phyloP scores from a whole-genome alignment of 2,113 vertebrate genomes.

The Sula dactylatra region DNA sequence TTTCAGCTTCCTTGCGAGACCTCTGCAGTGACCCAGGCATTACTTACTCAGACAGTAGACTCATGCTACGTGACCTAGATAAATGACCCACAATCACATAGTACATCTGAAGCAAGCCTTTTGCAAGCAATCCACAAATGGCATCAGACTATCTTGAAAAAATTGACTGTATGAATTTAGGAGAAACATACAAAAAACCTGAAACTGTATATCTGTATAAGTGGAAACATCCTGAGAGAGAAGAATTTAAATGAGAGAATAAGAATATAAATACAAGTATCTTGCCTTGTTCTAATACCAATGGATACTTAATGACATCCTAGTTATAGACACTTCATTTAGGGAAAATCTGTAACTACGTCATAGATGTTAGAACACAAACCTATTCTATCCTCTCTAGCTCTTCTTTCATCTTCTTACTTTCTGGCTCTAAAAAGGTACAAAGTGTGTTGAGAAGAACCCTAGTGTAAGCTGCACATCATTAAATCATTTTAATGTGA shows the following conservation, averaged over 20 bases:
- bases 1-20: neutral
- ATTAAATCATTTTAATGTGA: neutral
- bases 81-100: neutral
- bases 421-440: neutral
- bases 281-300: neutral
- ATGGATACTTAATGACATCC: neutral
- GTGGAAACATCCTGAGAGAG: neutral
- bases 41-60: neutral
- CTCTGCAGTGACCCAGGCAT: neutral
- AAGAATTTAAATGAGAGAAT: neutral
- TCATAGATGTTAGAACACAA: neutral
- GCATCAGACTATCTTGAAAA: neutral
- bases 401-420: neutral
- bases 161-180: neutral
- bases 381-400: neutral
- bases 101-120: neutral
- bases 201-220: neutral
- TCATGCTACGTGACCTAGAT: neutral
- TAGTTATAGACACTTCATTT: neutral
- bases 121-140: neutral
- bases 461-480: neutral
- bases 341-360: neutral
- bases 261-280: neutral
- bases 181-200: neutral
- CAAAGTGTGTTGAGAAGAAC: neutral